A percentile compares a stretch with the other conserved stretches of the same genome.
Conservation (phyloP, 1,140 invertebrate species). For the Asobara japonica region DNA sequence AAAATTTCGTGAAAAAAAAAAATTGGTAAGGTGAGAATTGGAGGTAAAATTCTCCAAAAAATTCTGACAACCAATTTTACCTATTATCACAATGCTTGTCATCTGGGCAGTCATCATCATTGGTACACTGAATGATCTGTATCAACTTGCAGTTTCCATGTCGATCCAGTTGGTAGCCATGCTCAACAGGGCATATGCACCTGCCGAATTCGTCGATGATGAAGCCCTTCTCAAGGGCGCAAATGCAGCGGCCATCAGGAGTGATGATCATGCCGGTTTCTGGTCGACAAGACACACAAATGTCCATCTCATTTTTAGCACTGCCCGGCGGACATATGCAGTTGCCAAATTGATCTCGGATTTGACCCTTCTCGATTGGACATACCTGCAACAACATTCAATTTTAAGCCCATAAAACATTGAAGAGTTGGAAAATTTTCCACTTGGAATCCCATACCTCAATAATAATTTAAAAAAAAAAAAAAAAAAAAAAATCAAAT, state of each 20-base stretch:
- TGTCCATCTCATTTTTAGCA: constrained; percentile 78
- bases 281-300: constrained; percentile 77
- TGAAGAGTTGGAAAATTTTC: too few relatives aligned
- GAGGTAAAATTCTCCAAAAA: too few relatives aligned
- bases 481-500: too few relatives aligned
- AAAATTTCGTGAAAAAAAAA: too few relatives aligned
- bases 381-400: too few relatives aligned
- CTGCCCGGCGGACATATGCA: constrained; percentile 81
- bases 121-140: constrained; percentile 73
- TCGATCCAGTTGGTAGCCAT: constrained; percentile 75
- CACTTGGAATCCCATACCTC: too few relatives aligned
- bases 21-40: too few relatives aligned
- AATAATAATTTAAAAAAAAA: too few relatives aligned
- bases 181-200: constrained; percentile 79
- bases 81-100: constrained; percentile 79
- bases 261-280: constrained; percentile 80
- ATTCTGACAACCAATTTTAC: too few relatives aligned
- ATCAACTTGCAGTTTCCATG: constrained; percentile 74
- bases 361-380: constrained; percentile 76
- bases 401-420: too few relatives aligned
- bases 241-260: constrained; percentile 81
- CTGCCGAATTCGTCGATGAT: constrained; percentile 79
- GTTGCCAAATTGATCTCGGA: constrained; percentile 75
- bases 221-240: constrained; percentile 79
- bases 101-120: constrained; percentile 80